Evolutionary conservation across 1,140 invertebrate genomes (phyloP).

Genomic region (Hycleus cichorii): DNA sequence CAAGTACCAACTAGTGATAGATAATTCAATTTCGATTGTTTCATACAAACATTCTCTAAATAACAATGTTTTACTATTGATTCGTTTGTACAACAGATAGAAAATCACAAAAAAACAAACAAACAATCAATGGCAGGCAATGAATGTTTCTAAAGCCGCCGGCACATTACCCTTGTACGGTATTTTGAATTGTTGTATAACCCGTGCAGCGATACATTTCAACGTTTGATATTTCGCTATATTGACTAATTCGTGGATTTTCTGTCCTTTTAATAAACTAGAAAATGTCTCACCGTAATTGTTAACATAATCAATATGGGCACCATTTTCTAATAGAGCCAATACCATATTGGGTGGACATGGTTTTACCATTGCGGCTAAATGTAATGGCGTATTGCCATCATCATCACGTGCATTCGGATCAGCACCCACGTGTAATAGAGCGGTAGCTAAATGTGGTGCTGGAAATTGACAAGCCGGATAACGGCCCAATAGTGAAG

Average conservation of each 20-base stretch:
- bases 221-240: slow-evolving; percentile 71
- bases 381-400: slow-evolving; percentile 76
- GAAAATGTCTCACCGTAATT: slow-evolving; percentile 69
- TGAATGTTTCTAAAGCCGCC: slow-evolving; percentile 45
- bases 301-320: slow-evolving; percentile 84
- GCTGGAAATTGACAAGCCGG: slow-evolving; percentile 70
- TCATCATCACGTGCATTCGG: slow-evolving; percentile 66
- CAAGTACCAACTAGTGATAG: too few relatives aligned
- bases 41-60: too few relatives aligned
- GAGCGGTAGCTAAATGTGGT: slow-evolving; percentile 61
- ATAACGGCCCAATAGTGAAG: slow-evolving; percentile 56
- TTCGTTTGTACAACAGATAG: not conserved
- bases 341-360: slow-evolving; percentile 59
- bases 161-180: slow-evolving; percentile 57
- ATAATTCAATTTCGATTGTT: too few relatives aligned
- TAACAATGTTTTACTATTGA: not conserved
- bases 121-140: slow-evolving; percentile 45
- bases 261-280: slow-evolving; percentile 55
- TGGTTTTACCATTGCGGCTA: slow-evolving; percentile 58
- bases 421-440: slow-evolving; percentile 77
- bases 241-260: slow-evolving; percentile 61
- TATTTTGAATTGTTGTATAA: slow-evolving; percentile 58
- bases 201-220: slow-evolving; percentile 72
- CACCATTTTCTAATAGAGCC: slow-evolving; percentile 66
- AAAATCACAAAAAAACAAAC: too few relatives aligned